phyloP scores from a whole-genome alignment of 2,113 vertebrate species.

The Rhynchomys soricoides region DNA sequence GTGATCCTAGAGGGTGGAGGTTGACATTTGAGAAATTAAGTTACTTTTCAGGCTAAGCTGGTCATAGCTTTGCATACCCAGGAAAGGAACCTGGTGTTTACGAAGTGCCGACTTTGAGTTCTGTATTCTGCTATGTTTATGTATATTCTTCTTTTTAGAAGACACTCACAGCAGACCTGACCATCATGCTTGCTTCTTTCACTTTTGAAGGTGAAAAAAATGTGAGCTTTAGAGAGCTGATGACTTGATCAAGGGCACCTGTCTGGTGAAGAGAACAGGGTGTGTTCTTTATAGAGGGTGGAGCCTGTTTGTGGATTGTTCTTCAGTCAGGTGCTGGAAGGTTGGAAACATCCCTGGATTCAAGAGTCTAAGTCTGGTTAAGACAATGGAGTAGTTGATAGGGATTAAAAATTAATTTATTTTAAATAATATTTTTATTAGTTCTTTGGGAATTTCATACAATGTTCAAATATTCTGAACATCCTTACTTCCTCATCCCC shows the following conservation, averaged over 20 bases:
- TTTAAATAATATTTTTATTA: background rate
- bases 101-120: background rate
- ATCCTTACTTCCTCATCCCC: background rate
- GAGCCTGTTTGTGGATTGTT: background rate
- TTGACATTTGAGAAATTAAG: background rate
- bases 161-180: background rate
- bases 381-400: background rate
- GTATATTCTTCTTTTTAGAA: background rate
- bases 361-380: background rate
- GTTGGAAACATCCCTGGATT: background rate
- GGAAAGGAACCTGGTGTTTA: background rate
- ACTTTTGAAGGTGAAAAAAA: constrained; percentile 15
- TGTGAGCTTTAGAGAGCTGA: background rate
- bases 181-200: background rate
- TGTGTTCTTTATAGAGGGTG: background rate
- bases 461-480: background rate
- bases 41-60: background rate
- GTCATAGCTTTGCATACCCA: background rate
- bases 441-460: background rate
- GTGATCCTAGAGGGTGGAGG: background rate
- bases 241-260: background rate
- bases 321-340: background rate
- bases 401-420: background rate
- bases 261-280: background rate
- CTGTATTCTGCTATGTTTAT: background rate